phyloP scores from a whole-genome alignment of 2,888 invertebrate genomes.

The Isotomurus palustris region DNA sequence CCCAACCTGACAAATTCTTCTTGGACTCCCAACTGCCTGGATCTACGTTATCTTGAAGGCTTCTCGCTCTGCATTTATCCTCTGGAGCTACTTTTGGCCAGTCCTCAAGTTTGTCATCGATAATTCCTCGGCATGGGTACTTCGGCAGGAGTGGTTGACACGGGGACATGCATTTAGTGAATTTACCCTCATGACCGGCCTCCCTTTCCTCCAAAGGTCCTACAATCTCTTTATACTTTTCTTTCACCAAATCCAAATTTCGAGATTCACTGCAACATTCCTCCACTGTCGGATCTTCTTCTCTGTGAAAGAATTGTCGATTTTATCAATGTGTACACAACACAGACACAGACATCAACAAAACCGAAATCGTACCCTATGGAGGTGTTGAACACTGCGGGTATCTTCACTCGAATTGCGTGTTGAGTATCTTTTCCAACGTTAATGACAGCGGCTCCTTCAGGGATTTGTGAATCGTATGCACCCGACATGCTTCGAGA shows the following conservation, averaged over 20 bases:
- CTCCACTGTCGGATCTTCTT: constrained; percentile 13
- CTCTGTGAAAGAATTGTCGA: no score
- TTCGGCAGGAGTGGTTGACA: constrained; percentile 21
- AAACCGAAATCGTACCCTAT: neutral
- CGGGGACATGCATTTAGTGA: constrained; percentile 6
- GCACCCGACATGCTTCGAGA: neutral
- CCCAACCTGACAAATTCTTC: constrained; percentile 41
- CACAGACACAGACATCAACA: no score
- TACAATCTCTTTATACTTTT: constrained; percentile 18
- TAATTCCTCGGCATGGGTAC: constrained; percentile 28
- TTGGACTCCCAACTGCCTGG: constrained; percentile 18
- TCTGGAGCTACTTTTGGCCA: neutral
- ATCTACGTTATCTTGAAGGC: constrained; percentile 10
- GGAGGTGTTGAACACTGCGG: constrained; percentile 9
- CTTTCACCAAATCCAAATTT: constrained; percentile 22
- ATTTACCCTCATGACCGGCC: neutral
- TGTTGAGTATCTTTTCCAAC: constrained; percentile 25
- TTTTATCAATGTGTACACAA: no score
- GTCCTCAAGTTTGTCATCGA: constrained; percentile 1
- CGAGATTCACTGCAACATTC: constrained; percentile 32
- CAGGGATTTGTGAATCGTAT: constrained; percentile 9
- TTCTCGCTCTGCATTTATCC: constrained; percentile 15
- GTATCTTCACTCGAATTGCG: constrained; percentile 15
- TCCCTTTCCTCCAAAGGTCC: constrained; percentile 5
- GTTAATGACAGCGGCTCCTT: constrained; percentile 21